Conservation (phyloP, 2,888 invertebrate genomes). For the Chaitophorus viminalis region DNA sequence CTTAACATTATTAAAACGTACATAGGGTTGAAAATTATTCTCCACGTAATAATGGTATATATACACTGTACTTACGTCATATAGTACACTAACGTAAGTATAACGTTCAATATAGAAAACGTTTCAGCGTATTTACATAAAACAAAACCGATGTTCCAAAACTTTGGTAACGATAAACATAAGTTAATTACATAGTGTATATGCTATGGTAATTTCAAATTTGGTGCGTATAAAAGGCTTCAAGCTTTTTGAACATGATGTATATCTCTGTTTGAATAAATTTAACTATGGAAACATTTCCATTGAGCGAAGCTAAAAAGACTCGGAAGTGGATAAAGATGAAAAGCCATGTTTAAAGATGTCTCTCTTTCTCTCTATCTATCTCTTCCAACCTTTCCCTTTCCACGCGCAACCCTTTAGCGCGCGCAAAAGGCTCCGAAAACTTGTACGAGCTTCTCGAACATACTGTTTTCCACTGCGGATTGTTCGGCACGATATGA, state of each 20-base stretch:
- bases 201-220: constrained; percentile 18
- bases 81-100: not conserved
- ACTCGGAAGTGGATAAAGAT: constrained; percentile 46
- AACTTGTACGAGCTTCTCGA: constrained; percentile 40
- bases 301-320: constrained; percentile 22
- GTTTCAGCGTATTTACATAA: constrained; percentile 2
- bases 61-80: no score
- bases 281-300: constrained; percentile 24
- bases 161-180: constrained; percentile 49
- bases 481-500: constrained; percentile 50
- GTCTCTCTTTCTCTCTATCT: not conserved
- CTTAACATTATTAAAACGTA: not conserved
- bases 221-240: constrained; percentile 33
- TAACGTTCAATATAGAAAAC: not conserved
- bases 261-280: constrained; percentile 33
- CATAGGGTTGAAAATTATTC: not conserved
- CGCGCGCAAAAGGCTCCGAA: constrained; percentile 27
- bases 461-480: constrained; percentile 35
- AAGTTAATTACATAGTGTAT: constrained; percentile 38
- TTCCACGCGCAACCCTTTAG: constrained; percentile 1
- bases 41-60: not conserved
- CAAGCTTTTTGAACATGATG: constrained; percentile 19
- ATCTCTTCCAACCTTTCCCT: no score
- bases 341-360: constrained; percentile 50
- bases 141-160: constrained; percentile 43